A percentile compares a stretch with the other conserved stretches of the same genome.
These are phyloP conservation scores for Kryptopterus vitreolus DNA, from an alignment of 2,797 vertebrate species.

Conservation along the genomic window DNA sequence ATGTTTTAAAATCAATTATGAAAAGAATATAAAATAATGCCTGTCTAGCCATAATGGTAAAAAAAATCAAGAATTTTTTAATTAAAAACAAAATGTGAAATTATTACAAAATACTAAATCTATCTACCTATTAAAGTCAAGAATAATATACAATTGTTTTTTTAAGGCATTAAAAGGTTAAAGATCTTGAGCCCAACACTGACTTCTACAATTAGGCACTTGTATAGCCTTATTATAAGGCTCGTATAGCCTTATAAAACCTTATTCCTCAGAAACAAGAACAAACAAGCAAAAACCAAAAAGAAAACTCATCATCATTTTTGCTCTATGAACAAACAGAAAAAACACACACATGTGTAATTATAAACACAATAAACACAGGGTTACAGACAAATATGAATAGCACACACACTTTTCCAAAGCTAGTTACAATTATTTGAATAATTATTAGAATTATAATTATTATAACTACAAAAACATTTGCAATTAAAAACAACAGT, in stretches of 20 bases:
- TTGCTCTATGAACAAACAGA: neutral
- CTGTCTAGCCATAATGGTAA: too few relatives aligned
- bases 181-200: neutral
- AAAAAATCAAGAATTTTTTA: too few relatives aligned
- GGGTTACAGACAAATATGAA: neutral
- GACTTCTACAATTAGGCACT: neutral
- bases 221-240: neutral
- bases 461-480: too few relatives aligned
- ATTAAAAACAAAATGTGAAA: too few relatives aligned
- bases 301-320: neutral
- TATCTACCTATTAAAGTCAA: too few relatives aligned
- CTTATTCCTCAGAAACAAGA: neutral
- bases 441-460: too few relatives aligned
- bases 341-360: neutral
- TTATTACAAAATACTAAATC: too few relatives aligned
- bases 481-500: neutral
- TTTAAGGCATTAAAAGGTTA: neutral
- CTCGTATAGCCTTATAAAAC: neutral
- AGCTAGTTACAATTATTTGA: neutral
- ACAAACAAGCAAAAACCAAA: neutral
- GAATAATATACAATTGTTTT: too few relatives aligned
- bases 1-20: neutral
- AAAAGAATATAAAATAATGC: too few relatives aligned
- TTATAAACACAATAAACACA: neutral
- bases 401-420: too few relatives aligned